Base-by-base conservation (phyloP, 1,140 invertebrate genomes). In the Drosophila nigrodunni region DNA sequence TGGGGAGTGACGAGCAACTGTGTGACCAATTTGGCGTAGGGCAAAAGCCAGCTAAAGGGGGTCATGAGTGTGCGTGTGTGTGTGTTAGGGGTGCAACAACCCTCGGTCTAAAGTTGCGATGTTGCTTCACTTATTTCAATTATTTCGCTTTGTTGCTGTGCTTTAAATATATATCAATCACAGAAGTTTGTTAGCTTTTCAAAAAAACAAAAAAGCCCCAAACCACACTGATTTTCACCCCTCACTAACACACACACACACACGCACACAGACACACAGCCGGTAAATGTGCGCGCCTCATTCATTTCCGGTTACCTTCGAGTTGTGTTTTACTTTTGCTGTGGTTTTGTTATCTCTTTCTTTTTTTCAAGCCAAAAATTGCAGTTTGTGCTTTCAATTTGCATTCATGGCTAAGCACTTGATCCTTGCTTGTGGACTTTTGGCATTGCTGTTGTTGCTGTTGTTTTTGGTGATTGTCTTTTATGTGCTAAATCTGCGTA, bases 111-210 rank as follows among this genome's bases (percentile, higher is more conserved):
- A 30, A 30, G 25, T 30, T 30, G 4, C 30, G 25, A 35, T n/a
- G 66, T 64, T 64, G 69, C 78, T 74, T 85, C 75, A 85, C 77
- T 85, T 89, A 89, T 89, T 89, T 88, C 85, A 88, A 88, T 88
- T 88, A 88, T 89, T 89, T 89, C 78, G 85, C 85, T 83, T 89
- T 89, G 85, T 78, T 89, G 80, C 78, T 89, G 78, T 75, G 80
- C 85, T 81, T 89, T 89, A 89, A 89, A 89, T 89, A 89, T 89
- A 89, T 89, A 89, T 89, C 86, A 89, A 89, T 89, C 86, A 89
- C 71, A 66, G 72, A 80, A 89, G 85, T 85, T 89, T 74, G 78
- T 79, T 89, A 62, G 77, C 75, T 64, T 80, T 68, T 37, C 44
- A 43, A 44, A 13, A 47, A 57, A 50, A 30, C 25, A 37, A 41